Percentiles rank a stretch among this genome's conserved stretches.
These are phyloP conservation scores for Bombus impatiens DNA, from an alignment of 1,140 invertebrate genomes.

Conservation along the genomic window DNA sequence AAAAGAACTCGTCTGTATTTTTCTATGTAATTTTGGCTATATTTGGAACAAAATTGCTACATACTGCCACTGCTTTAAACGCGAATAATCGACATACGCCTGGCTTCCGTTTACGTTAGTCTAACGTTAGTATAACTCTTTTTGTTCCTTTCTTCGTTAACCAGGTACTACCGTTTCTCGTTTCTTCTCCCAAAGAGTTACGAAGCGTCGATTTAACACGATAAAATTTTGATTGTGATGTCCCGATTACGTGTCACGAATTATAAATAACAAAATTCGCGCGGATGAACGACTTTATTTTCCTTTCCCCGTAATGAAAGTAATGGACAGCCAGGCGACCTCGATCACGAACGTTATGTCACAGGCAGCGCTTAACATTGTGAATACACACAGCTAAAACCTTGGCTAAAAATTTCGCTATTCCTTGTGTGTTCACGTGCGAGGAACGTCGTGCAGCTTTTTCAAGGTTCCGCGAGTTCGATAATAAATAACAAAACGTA, in stretches of 20 bases:
- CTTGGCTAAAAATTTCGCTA: conserved; percentile 62
- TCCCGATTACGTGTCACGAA: conserved; percentile 35
- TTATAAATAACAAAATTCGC: conserved; percentile 45
- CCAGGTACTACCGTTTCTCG: neutral
- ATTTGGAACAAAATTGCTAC: conserved; percentile 25
- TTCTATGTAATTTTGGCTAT: conserved; percentile 37
- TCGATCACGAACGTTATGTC: conserved; percentile 56
- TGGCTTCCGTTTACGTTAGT: neutral
- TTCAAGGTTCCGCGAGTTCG: conserved; percentile 14
- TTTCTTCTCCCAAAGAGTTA: neutral
- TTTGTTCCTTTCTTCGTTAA: too few species aligned
- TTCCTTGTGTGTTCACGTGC: conserved; percentile 30
- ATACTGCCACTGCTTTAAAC: neutral
- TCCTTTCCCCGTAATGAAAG: conserved; percentile 4
- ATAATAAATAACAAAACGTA: conserved; percentile 61
- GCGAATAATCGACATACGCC: neutral
- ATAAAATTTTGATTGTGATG: conserved; percentile 41
- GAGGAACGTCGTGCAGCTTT: conserved; percentile 30
- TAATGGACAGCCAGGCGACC: conserved; percentile 22
- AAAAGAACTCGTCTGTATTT: neutral
- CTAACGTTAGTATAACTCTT: too few species aligned
- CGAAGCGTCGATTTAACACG: neutral
- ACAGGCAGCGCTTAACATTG: neutral
- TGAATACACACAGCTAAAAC: conserved; percentile 37
- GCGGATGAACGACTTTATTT: conserved; percentile 22